Conservation (phyloP, 2,888 invertebrate genomes). For the Belgica antarctica region DNA sequence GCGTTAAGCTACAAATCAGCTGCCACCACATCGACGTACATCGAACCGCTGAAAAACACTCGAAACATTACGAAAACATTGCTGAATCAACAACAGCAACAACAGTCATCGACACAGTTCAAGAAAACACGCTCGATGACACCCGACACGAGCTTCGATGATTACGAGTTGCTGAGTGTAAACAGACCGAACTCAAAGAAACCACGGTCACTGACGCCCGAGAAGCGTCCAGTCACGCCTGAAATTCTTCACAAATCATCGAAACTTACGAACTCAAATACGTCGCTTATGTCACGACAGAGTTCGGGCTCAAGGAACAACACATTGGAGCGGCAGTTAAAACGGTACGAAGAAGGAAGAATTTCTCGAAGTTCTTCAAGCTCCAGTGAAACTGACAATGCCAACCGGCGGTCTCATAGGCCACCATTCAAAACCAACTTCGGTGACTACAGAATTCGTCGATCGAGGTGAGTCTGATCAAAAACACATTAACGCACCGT, state of each 20-base stretch:
- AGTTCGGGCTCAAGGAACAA: constrained; percentile 53
- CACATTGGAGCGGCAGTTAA: constrained; percentile 53
- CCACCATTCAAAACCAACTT: constrained; percentile 47
- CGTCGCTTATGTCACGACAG: constrained; percentile 51
- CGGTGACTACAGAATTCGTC: constrained; percentile 53
- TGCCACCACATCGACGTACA: constrained; percentile 14
- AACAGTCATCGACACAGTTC: constrained; percentile 31
- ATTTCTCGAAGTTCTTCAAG: constrained; percentile 54
- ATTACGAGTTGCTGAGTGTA: constrained; percentile 51
- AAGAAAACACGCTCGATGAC: constrained; percentile 53
- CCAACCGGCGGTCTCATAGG: constrained; percentile 48
- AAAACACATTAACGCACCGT: background rate
- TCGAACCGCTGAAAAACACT: background rate
- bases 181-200: constrained; percentile 51
- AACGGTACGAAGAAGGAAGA: constrained; percentile 50
- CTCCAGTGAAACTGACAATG: constrained; percentile 54
- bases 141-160: constrained; percentile 49
- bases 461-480: constrained; percentile 51
- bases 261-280: constrained; percentile 34
- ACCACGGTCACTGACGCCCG: constrained; percentile 54
- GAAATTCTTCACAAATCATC: constrained; percentile 46
- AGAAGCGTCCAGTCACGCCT: constrained; percentile 53
- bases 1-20: constrained; percentile 45
- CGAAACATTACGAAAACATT: constrained; percentile 43
- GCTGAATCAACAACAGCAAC: constrained; percentile 34